Base-by-base conservation (phyloP, 2,113 vertebrate genomes). In the Galemys pyrenaicus region DNA sequence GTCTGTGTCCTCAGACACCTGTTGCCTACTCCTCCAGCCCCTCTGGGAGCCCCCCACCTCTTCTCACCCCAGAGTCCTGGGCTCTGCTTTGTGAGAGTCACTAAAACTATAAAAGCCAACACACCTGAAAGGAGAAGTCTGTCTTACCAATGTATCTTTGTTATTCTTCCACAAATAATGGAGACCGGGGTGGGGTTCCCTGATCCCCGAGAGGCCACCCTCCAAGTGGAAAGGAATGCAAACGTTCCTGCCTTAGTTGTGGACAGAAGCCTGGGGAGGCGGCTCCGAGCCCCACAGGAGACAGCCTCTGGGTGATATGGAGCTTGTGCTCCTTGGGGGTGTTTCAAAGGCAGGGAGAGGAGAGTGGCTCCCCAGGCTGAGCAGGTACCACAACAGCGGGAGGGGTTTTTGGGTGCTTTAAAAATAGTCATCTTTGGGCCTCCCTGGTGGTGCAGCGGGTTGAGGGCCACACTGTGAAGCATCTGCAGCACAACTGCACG, bases 231-330 rank as follows among this genome's bases (percentile, higher is more conserved):
- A 85, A n/a, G 26, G 0, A 11, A 30, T 51, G 17, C 77, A 39
- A 11, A 44, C 26, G 49, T 32, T 58, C 26, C 19, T 56, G 32
- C 2, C 28, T 24, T 9, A 9, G 9, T 26, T 78, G 3, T 35
- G 35, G 44, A 0, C 32, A 20, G 19, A 3, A 0, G 0, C 32
- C 17, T 0, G 17, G 37, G 51, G 15, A 28, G n/a, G 32, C 0
- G 26, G 17, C 0, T 0, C 17, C 9, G 22, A 35, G 20, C 20
- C 0, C 15, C 5, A 22, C 0, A 0, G 49, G 39, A 28, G 60
- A 35, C 22, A 26, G 60, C 85, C 32, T 46, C 17, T 12, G 8
- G 37, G 79, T 0, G 1, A 13, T 0, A 0, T 2, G 60, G 75
- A 11, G 11, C 26, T 22, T 9, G 26, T 26, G 6, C 49, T 89